Evolutionary conservation across 2,888 invertebrate species (phyloP), one percentile per base, ranked within the genome.

Genomic region (Trichacis sp.): DNA sequence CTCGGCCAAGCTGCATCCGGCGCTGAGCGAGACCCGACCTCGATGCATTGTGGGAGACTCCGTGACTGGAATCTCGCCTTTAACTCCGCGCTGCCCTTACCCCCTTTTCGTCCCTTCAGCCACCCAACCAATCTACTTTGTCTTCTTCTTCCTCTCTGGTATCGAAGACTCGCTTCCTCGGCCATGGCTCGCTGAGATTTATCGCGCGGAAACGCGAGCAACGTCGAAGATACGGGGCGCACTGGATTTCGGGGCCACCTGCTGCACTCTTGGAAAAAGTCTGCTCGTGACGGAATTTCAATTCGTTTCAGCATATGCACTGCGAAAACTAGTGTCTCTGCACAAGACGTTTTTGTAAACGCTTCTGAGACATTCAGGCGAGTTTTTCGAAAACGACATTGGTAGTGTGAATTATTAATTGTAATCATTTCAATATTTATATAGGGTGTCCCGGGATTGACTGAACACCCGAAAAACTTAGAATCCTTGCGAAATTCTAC

Each of bases 31-130:
- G 70, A 70, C 46, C 58, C 76, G 77, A 77, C 75, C 78, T 77
- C 78, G 76, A 75, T 79, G 77, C 78, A 77, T 79, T 79, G 79
- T 79, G 76, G 76, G 77, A 77, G 73, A 75, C 73, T 77, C 74
- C 81, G 79, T 81, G 80, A 80, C 81, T 77, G 74, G 77, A 82
- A 80, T 81, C 77, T 72, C 74, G 72, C 71, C 69, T 64, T 63
- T 65, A 68, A 64, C 66, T 55, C 47, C 55, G 47, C 40, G 20
- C 42, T 47, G 53, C 54, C 29, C 43, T 47, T 52, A 38, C 64
- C n/a, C n/a, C n/a, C n/a, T 60, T 58, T 46, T 33, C 45, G 58
- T 59, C 40, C 51, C 51, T 51, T 66, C 48, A 45, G 40, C 30
- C 20, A 49, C 18, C 30, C 64, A 59, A 67, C 62, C 58, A 56